Conservation (phyloP, 2,113 vertebrate species). For the Trematocara stigmaticum region DNA sequence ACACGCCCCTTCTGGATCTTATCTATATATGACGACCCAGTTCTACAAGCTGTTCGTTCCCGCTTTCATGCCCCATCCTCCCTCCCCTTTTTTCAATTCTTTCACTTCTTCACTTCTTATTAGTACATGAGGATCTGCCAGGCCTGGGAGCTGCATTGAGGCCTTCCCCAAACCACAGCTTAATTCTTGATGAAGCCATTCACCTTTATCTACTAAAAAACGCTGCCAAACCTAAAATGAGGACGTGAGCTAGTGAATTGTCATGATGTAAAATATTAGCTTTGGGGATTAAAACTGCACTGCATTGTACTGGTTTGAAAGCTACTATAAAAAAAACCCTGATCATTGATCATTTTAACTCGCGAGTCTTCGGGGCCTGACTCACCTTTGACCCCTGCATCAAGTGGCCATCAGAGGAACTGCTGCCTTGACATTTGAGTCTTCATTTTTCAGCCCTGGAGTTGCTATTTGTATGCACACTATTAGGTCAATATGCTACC, state of each 20-base stretch:
- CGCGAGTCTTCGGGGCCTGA: fast-evolving
- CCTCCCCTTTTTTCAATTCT: background rate
- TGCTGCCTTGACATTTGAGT: background rate
- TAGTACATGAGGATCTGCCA: background rate
- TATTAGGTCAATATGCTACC: background rate
- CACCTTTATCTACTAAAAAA: background rate
- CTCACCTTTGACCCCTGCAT: background rate
- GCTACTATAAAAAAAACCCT: fast-evolving
- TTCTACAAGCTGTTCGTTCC: background rate
- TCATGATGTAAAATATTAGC: background rate
- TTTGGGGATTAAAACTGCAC: background rate
- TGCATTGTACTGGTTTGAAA: background rate
- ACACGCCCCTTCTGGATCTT: background rate
- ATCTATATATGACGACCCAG: background rate
- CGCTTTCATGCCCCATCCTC: fast-evolving
- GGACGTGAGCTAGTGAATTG: background rate
- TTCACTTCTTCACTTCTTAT: background rate
- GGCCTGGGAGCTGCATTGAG: background rate
- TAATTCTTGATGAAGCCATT: background rate
- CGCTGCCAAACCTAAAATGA: background rate
- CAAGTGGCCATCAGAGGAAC: background rate
- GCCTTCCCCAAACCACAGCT: background rate
- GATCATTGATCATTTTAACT: background rate
- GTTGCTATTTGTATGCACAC: background rate
- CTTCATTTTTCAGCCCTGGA: background rate